Evolutionary conservation across 2,888 invertebrate species (phyloP), one percentile per base, ranked within the genome.

Genomic region (Teinopalpus imperialis): DNA sequence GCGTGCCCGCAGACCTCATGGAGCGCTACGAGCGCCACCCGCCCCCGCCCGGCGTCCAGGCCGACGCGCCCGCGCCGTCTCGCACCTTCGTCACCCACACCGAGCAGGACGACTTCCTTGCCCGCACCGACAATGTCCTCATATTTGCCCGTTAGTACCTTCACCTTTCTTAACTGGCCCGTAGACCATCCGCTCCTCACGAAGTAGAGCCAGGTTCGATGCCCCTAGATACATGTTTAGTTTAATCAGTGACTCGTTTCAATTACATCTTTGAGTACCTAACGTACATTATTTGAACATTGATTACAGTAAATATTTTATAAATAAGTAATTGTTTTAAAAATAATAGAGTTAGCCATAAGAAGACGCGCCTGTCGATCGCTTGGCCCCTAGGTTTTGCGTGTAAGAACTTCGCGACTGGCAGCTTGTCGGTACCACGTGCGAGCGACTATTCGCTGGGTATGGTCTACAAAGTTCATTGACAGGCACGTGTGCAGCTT

Each of bases 131-230:
- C 72, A 91, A 91, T 67, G 90, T 93, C 63, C 81, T 93, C 74
- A 91, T 92, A 57, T 94, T 94, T 82, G 92, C 92, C 66, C 93
- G 90, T 90, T 90, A 90, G 91, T 90, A 90, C 75, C 61, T 64
- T 56, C 59, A 23, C 16, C 23, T 30, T n/a, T 10, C 8, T 6
- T 16, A 23, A 16, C 14, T 37, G 7, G 8, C 16, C 5, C 14
- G 37, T 40, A 40, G 42, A 40, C 32, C 30, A 31, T 35, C 42
- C 24, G 26, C 27, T 29, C 2, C 20, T 32, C 4, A 3, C 16
- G 4, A 16, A 48, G 44, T 54, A 56, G 54, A 62, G 54, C 56
- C 67, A 69, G 73, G 74, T 77, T 76, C 74, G 74, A 75, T 74
- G 75, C 69, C 70, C 75, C 57, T 66, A 58, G 56, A 43, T 37